These are phyloP conservation scores for Cloeon dipterum DNA, from an alignment of 2,888 invertebrate species.

Conservation along the genomic window DNA sequence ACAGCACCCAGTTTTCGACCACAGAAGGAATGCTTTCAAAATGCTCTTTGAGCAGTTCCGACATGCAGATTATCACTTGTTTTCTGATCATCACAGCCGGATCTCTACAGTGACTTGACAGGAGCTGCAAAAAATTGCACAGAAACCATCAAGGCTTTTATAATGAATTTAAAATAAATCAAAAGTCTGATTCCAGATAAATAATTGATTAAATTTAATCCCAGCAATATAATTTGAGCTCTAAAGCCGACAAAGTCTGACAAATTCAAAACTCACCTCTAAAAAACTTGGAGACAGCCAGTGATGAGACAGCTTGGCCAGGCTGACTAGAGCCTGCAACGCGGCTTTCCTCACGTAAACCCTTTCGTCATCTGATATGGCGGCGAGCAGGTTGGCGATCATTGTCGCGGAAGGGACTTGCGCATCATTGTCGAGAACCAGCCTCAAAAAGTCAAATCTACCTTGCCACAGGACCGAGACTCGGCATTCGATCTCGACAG, in stretches of 20 bases:
- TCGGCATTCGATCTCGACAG: too few species aligned
- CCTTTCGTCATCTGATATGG: neutral
- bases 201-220: too few species aligned
- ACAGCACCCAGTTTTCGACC: neutral
- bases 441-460: too few species aligned
- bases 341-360: neutral
- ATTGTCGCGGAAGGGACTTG: neutral
- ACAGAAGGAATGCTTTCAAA: neutral
- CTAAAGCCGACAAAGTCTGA: too few species aligned
- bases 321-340: neutral
- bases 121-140: too few species aligned
- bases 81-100: neutral
- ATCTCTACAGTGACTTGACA: neutral
- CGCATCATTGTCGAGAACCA: too few species aligned
- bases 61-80: neutral
- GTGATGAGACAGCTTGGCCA: neutral
- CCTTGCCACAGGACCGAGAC: too few species aligned
- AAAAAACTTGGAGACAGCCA: neutral
- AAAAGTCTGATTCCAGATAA: too few species aligned
- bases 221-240: too few species aligned
- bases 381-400: neutral
- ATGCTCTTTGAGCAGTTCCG: neutral
- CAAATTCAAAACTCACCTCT: too few species aligned
- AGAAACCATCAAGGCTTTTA: too few species aligned
- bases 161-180: too few species aligned